Base-by-base conservation (phyloP, 2,888 invertebrate genomes). In the Lysandra coridon region DNA sequence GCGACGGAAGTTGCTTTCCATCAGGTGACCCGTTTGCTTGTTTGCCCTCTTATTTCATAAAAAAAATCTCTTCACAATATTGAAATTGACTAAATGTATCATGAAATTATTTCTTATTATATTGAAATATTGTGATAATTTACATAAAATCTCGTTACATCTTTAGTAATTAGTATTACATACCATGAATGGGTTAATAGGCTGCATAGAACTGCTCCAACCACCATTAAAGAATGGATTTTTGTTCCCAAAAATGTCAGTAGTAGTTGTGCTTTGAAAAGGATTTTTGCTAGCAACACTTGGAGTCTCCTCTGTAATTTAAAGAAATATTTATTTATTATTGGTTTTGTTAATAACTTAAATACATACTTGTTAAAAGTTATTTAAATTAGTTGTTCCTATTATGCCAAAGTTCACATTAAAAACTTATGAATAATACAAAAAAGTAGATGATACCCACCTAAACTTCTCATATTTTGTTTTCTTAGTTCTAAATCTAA, bases 401-500 rank as follows among this genome's bases (percentile, higher is more conserved):
- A 53, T 53, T 53, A 53, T 53, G 3, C 12, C 53, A 53, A 53
- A 53, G 53, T 53, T 53, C 44, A 44, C 7, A 10, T 44, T 14
- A 53, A 53, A 53, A 53, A 53, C 53, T 14, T 53, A 53, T 14
- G 4, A 53, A 53, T 14, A 44, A 64, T 69, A 3, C 33, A 69
- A 4, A 64, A 23, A 37, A 37, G 33, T 44, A 10, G 5, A 76
- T 10, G 17, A 57, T 57, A 82, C 86, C 86, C 85, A 94, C 94
- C 95, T 90, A 91, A 90, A 84, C 89, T 90, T 86, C 93, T 94
- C 88, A 91, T 89, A 82, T 95, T 94, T 85, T 96, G 95, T 82
- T 95, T 95, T 85, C 97, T 95, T 85, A 97, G 90, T 85, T 96
- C 96, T 88, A 96, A 95, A 89, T 99, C 99, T 86, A 99, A 96